Conservation (phyloP, 2,113 vertebrate species). For the Petaurus breviceps region DNA sequence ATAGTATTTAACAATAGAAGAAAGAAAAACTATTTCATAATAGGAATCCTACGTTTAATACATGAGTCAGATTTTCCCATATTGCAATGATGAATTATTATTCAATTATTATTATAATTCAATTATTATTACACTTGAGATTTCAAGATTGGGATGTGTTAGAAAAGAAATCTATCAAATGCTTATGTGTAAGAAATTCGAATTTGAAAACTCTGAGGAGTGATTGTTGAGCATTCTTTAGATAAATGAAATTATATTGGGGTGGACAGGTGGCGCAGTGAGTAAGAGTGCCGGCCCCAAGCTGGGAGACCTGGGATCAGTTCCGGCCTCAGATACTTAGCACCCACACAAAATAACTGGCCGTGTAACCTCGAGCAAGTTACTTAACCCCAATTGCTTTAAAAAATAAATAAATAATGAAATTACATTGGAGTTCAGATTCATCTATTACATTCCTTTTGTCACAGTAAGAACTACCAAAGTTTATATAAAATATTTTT, state of each 20-base stretch:
- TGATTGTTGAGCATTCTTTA: not conserved
- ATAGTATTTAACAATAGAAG: not conserved
- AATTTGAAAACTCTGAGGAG: conserved; percentile 28
- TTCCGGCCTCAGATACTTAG: too few species aligned
- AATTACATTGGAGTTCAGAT: conserved; percentile 35
- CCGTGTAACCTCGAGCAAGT: too few species aligned
- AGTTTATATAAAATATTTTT: not conserved
- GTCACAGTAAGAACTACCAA: not conserved
- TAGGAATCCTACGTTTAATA: not conserved
- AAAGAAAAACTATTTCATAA: not conserved
- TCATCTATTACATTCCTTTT: conserved; percentile 53
- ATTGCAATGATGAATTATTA: not conserved
- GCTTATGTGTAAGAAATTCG: conserved; percentile 6
- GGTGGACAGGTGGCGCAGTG: too few species aligned
- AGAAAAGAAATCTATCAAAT: conserved; percentile 30
- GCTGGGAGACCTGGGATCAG: too few species aligned
- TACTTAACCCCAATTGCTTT: too few species aligned
- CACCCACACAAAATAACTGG: too few species aligned
- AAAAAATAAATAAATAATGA: too few species aligned
- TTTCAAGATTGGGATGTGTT: not conserved
- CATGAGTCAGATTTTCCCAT: not conserved
- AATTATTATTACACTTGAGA: too few species aligned
- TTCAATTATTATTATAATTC: not conserved
- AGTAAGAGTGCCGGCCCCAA: too few species aligned
- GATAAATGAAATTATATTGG: conserved; percentile 53